Conservation (phyloP, 2,888 invertebrate species). For the Mesoligia furuncula region DNA sequence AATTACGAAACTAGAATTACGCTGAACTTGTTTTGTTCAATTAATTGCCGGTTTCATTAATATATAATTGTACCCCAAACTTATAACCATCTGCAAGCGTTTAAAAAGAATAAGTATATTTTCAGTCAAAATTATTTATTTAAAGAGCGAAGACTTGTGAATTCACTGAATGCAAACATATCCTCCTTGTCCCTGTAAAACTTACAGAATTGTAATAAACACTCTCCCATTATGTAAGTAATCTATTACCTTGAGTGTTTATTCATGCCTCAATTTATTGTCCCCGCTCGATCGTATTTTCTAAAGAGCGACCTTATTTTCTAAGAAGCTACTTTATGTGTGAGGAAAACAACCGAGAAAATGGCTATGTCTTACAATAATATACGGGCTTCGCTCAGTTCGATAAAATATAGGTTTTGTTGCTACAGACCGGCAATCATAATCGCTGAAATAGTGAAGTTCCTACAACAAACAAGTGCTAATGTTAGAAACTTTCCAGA, state of each 20-base stretch:
- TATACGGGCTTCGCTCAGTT: slow-evolving; percentile 69
- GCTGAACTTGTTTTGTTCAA: slow-evolving; percentile 5
- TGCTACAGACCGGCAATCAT: slow-evolving; percentile 50
- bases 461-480: slow-evolving; percentile 52
- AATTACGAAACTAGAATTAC: slow-evolving; percentile 10
- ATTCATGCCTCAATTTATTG: slow-evolving; percentile 81
- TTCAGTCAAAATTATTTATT: background rate
- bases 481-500: slow-evolving; percentile 51
- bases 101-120: background rate
- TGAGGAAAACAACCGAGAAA: slow-evolving; percentile 72
- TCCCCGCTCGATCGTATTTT: slow-evolving; percentile 79
- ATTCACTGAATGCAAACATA: slow-evolving; percentile 6
- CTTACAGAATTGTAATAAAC: slow-evolving; percentile 49
- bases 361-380: slow-evolving; percentile 73
- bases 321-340: slow-evolving; percentile 77
- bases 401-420: slow-evolving; percentile 67
- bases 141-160: background rate
- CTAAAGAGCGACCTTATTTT: slow-evolving; percentile 78
- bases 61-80: background rate
- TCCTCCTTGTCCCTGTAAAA: background rate
- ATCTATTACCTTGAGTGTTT: slow-evolving; percentile 78
- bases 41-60: background rate
- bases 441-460: slow-evolving; percentile 52
- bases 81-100: background rate
- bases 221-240: slow-evolving; percentile 64